Evolutionary conservation across 2,797 vertebrate genomes (phyloP).

Genomic region (Protonibea diacanthus): DNA sequence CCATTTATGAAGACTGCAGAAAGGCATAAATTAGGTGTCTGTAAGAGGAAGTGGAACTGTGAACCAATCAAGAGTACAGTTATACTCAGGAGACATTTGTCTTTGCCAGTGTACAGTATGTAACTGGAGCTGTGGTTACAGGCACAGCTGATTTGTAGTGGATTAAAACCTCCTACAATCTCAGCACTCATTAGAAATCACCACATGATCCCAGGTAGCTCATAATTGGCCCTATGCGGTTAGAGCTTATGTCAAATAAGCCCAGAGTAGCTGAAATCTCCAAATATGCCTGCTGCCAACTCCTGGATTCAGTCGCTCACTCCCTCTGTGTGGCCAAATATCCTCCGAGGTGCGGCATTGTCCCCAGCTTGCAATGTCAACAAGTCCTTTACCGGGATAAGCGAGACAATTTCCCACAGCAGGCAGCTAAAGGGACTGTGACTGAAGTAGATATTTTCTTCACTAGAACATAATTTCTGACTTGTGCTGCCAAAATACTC

Average conservation of each 20-base stretch:
- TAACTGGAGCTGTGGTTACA: constrained; percentile 25
- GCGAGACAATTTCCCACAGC: constrained; percentile 45
- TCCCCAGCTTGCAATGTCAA: constrained; percentile 49
- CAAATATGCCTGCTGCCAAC: constrained; percentile 38
- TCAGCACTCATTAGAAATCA: constrained; percentile 53
- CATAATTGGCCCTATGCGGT: constrained; percentile 62
- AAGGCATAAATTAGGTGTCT: constrained; percentile 38
- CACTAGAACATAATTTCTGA: constrained; percentile 3
- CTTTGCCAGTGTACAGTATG: constrained; percentile 9
- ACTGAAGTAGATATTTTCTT: constrained; percentile 15
- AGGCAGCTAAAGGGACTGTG: constrained; percentile 11
- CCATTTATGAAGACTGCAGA: constrained; percentile 40
- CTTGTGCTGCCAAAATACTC: constrained; percentile 29
- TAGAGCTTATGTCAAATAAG: constrained; percentile 54
- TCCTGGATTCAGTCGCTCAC: constrained; percentile 39
- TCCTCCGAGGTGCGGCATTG: constrained; percentile 44
- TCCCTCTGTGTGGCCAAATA: constrained; percentile 43
- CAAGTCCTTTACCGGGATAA: constrained; percentile 56
- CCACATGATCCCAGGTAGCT: constrained; percentile 53
- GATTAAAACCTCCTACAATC: constrained; percentile 51
- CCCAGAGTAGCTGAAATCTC: constrained; percentile 45
- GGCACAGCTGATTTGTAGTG: constrained; percentile 27
- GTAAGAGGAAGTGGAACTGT: constrained; percentile 8
- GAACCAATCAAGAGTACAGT: constrained; percentile 33
- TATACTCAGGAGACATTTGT: constrained; percentile 46